phyloP scores from a whole-genome alignment of 2,113 vertebrate genomes.

The Cottus gobio region DNA sequence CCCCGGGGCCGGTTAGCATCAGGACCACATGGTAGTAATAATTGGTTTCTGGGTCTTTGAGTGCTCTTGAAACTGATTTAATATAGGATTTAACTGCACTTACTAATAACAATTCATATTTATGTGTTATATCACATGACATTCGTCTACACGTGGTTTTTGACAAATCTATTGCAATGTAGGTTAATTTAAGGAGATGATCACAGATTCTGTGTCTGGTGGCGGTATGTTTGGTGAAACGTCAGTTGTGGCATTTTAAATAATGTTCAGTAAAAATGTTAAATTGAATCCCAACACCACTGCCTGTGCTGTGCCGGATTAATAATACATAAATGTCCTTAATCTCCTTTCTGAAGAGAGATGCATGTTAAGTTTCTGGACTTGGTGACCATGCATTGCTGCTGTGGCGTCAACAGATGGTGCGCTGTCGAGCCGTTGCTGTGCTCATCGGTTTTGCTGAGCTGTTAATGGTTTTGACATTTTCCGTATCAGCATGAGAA shows the following conservation, averaged over 20 bases:
- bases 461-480: conserved; percentile 56
- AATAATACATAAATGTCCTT: not conserved
- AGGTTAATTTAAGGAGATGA: not conserved
- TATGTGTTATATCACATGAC: not conserved
- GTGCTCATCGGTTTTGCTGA: conserved; percentile 43
- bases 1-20: no score
- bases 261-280: not conserved
- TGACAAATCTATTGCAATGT: not conserved
- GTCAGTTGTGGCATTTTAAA: not conserved
- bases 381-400: not conserved
- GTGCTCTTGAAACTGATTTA: not conserved
- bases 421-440: conserved; percentile 1
- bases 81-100: not conserved
- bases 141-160: not conserved
- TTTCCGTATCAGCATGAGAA: conserved; percentile 23
- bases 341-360: not conserved
- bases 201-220: not conserved
- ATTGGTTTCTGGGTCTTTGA: not conserved
- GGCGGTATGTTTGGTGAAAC: not conserved
- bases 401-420: conserved; percentile 2
- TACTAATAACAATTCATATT: not conserved
- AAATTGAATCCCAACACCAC: not conserved
- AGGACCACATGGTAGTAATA: not conserved
- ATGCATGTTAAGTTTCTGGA: not conserved
- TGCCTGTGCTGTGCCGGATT: not conserved